Evolutionary conservation across 2,888 invertebrate genomes (phyloP).

Genomic region (Lathronympha strigana): DNA sequence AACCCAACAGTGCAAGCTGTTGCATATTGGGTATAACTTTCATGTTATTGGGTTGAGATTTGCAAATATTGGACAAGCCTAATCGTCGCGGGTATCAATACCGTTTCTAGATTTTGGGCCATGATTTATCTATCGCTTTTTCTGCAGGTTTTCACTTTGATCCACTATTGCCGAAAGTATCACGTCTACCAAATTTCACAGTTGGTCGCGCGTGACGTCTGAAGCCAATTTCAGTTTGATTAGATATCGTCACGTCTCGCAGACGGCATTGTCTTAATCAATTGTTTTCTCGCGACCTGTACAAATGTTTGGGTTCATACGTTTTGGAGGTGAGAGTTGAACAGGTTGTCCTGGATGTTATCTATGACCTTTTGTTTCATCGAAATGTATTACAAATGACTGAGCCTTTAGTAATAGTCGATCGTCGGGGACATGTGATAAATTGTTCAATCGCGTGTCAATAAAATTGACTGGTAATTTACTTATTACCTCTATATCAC

Average conservation of each 20-base stretch:
- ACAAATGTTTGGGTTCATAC: conserved; percentile 1
- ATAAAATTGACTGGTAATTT: conserved; percentile 10
- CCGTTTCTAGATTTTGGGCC: conserved; percentile 11
- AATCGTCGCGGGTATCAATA: background rate
- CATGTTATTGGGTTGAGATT: background rate
- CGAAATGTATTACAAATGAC: background rate
- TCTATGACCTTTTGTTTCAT: conserved; percentile 3
- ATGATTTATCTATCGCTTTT: conserved; percentile 15
- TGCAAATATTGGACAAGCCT: background rate
- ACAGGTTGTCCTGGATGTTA: background rate
- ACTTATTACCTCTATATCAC: background rate
- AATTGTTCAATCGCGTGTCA: conserved; percentile 10
- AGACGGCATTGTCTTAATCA: conserved; percentile 38
- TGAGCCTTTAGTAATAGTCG: background rate
- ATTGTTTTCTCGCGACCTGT: conserved; percentile 23
- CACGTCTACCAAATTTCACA: conserved; percentile 37
- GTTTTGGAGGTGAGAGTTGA: conserved; percentile 23
- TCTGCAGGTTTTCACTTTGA: conserved; percentile 31
- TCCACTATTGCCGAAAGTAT: conserved; percentile 34
- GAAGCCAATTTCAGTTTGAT: conserved; percentile 41
- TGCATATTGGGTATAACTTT: background rate
- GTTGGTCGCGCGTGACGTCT: conserved; percentile 34
- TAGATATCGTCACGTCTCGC: conserved; percentile 36
- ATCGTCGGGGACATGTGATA: background rate
- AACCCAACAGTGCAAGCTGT: background rate